A percentile compares a stretch with the other conserved stretches of the same genome.
Evolutionary conservation across 2,888 invertebrate genomes (phyloP).

Genomic region (Caenorhabditis angaria): DNA sequence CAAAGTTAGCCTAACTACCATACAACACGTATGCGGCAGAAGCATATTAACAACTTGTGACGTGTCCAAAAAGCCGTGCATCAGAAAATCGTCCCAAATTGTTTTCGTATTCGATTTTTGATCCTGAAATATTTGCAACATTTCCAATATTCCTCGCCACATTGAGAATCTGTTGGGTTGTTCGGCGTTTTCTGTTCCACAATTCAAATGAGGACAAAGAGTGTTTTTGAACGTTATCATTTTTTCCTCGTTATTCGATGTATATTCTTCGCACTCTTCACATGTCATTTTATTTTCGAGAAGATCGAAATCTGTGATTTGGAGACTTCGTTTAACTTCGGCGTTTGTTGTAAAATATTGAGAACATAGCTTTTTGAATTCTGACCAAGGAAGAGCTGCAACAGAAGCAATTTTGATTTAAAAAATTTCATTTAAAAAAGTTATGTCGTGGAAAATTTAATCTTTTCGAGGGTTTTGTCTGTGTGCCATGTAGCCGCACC

Average conservation of each 20-base stretch:
- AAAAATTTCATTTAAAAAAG: too few species aligned
- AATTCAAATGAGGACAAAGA: constrained; percentile 69
- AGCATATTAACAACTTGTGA: constrained; percentile 43
- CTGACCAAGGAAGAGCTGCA: constrained; percentile 61
- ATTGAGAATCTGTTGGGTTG: constrained; percentile 61
- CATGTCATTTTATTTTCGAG: constrained; percentile 68
- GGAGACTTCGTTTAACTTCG: constrained; percentile 58
- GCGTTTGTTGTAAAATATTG: constrained; percentile 64
- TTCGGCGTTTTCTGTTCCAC: constrained; percentile 57
- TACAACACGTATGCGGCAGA: constrained; percentile 32
- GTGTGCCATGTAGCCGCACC: not conserved
- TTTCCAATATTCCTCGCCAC: constrained; percentile 65
- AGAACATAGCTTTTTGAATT: constrained; percentile 62
- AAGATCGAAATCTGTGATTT: constrained; percentile 61
- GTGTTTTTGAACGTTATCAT: constrained; percentile 70
- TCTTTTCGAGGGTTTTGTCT: not conserved
- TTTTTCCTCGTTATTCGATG: constrained; percentile 3
- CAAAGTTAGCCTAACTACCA: constrained; percentile 36
- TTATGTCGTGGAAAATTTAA: not conserved
- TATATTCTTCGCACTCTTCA: constrained; percentile 56
- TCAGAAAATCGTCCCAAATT: constrained; percentile 59
- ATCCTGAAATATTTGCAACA: constrained; percentile 69
- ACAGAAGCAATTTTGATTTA: not conserved
- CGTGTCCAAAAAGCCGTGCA: constrained; percentile 59
- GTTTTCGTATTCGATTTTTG: constrained; percentile 49